Evolutionary conservation across 2,113 vertebrate genomes (phyloP).

Genomic region (Onychostoma macrolepis): DNA sequence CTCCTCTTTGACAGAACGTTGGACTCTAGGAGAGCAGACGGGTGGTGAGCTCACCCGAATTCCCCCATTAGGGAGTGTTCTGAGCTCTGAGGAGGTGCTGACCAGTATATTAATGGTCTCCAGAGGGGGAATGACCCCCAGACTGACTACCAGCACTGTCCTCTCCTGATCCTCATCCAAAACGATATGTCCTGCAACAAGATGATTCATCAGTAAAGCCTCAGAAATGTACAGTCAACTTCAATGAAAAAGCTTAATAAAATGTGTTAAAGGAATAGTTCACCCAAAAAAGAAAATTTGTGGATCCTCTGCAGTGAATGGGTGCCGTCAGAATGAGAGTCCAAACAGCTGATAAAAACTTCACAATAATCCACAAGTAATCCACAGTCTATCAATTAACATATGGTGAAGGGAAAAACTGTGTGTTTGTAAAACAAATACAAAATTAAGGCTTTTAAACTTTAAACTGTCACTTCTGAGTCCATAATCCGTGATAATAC

Average conservation of each 20-base stretch:
- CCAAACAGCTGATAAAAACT: neutral
- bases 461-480: too few relatives aligned
- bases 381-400: too few relatives aligned
- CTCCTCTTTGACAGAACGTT: slow-evolving; percentile 79
- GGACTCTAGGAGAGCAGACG: slow-evolving; percentile 85
- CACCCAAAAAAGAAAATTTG: neutral
- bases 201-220: neutral
- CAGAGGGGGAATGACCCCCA: slow-evolving; percentile 86
- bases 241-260: neutral
- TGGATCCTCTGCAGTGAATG: neutral
- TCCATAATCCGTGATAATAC: neutral
- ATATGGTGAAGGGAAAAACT: too few relatives aligned
- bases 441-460: too few relatives aligned
- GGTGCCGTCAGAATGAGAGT: neutral
- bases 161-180: slow-evolving; percentile 93
- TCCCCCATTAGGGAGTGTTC: slow-evolving; percentile 84
- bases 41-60: slow-evolving; percentile 85
- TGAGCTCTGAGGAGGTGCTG: slow-evolving; percentile 93
- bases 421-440: too few relatives aligned
- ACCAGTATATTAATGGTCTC: slow-evolving; percentile 88
- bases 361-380: neutral
- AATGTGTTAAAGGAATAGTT: neutral
- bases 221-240: neutral
- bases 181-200: slow-evolving; percentile 76
- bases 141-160: slow-evolving; percentile 86